A percentile compares a stretch with the other conserved stretches of the same genome.
Evolutionary conservation across 2,797 vertebrate species (phyloP).

Genomic region (Lepilemur ruficaudatus): DNA sequence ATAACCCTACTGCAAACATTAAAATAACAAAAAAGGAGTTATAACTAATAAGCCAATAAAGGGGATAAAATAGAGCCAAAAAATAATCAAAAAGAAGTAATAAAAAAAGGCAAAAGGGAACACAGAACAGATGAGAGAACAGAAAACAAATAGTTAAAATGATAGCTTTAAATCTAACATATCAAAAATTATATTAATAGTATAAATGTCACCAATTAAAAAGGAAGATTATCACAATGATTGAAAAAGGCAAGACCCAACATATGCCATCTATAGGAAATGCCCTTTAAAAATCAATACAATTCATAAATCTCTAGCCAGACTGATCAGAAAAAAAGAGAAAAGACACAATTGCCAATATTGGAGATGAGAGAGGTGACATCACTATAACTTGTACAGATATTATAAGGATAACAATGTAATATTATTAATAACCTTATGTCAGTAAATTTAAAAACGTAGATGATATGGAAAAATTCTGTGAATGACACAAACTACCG

Average conservation of each 20-base stretch:
- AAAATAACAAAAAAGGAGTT: neutral
- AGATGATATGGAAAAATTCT: neutral
- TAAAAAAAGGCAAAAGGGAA: neutral
- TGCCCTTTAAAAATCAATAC: neutral
- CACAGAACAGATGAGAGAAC: neutral
- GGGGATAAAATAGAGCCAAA: neutral
- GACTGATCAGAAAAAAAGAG: neutral
- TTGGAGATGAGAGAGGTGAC: neutral
- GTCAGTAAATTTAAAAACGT: neutral
- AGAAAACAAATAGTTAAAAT: neutral
- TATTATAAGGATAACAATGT: neutral
- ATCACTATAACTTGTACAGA: no score
- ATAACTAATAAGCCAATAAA: neutral
- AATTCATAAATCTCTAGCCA: neutral
- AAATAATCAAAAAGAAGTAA: constrained; percentile 8
- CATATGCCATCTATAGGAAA: neutral
- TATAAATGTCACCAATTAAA: neutral
- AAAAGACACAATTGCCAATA: neutral
- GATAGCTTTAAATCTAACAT: neutral
- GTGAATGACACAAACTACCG: neutral
- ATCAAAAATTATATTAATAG: neutral
- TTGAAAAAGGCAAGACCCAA: neutral
- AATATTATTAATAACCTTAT: neutral
- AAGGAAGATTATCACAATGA: neutral
- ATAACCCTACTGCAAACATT: neutral